phyloP scores from a whole-genome alignment of 2,888 invertebrate genomes.

The Drosophila macrospina region DNA sequence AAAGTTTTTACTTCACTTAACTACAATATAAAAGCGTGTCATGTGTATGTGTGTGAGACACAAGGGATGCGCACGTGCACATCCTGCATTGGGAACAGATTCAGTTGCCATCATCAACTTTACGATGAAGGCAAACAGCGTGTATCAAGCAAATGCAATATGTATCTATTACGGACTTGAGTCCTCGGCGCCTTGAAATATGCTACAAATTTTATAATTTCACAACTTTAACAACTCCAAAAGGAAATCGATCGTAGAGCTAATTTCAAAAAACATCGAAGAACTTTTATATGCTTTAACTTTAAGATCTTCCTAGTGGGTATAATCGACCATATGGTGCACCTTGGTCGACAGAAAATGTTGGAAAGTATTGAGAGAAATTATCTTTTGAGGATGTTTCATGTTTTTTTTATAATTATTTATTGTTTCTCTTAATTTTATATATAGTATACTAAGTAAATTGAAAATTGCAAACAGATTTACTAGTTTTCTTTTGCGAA shows the following conservation, averaged over 20 bases:
- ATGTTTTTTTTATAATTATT: not conserved
- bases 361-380: no score
- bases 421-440: not conserved
- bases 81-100: conserved; percentile 11
- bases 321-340: not conserved
- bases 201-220: conserved; percentile 73
- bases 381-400: not conserved
- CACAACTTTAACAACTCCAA: conserved; percentile 44
- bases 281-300: conserved; percentile 54
- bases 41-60: conserved; percentile 45
- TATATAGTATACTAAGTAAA: no score
- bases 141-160: conserved; percentile 31
- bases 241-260: conserved; percentile 67
- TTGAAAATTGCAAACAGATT: no score
- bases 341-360: no score
- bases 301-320: not conserved
- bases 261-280: conserved; percentile 50
- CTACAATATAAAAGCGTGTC: conserved; percentile 66
- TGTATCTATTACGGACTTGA: conserved; percentile 41
- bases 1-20: conserved; percentile 46
- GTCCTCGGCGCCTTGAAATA: conserved; percentile 41
- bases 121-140: conserved; percentile 12
- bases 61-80: conserved; percentile 44
- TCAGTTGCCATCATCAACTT: conserved; percentile 36
- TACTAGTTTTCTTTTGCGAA: no score